A percentile compares a stretch with the other conserved stretches of the same genome.
Conservation (phyloP, 2,888 invertebrate species). For the Girardia tigrina region DNA sequence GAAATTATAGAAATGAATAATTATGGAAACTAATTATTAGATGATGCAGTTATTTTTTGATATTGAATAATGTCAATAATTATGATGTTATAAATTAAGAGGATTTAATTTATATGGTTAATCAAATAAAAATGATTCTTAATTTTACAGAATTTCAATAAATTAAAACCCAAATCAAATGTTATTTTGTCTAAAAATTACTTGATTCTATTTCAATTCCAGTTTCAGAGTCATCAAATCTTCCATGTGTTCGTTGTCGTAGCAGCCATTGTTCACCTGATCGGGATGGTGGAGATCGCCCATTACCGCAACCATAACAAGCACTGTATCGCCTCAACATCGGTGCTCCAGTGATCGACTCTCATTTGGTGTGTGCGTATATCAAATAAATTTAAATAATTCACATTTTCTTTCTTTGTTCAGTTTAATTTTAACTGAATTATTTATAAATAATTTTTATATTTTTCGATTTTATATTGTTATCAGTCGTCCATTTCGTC, state of each 20-base stretch:
- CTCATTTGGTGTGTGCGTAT: conserved; percentile 17
- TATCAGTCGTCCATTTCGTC: neutral
- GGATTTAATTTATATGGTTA: too few species aligned
- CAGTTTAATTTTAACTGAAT: neutral
- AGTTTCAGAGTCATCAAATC: conserved; percentile 98
- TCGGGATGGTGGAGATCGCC: conserved; percentile 92
- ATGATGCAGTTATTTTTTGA: too few species aligned
- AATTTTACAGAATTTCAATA: too few species aligned
- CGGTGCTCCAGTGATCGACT: neutral
- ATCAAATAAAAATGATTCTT: too few species aligned
- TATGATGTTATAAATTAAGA: too few species aligned
- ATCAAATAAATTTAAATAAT: conserved; percentile 16
- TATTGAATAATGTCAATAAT: too few species aligned
- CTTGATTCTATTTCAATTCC: conserved; percentile 41
- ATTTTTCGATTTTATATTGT: neutral
- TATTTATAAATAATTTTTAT: neutral
- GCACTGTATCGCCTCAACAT: neutral
- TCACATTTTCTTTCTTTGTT: neutral
- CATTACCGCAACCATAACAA: conserved; percentile 62
- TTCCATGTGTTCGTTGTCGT: conserved; percentile 93
- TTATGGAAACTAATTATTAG: too few species aligned
- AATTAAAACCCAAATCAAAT: too few species aligned
- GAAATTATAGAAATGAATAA: too few species aligned
- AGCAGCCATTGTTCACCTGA: conserved; percentile 94
- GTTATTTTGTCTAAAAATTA: too few species aligned